Evolutionary conservation across 2,113 vertebrate genomes (phyloP), one percentile per base, ranked within the genome.

Genomic region (Chaetura pelagica): DNA sequence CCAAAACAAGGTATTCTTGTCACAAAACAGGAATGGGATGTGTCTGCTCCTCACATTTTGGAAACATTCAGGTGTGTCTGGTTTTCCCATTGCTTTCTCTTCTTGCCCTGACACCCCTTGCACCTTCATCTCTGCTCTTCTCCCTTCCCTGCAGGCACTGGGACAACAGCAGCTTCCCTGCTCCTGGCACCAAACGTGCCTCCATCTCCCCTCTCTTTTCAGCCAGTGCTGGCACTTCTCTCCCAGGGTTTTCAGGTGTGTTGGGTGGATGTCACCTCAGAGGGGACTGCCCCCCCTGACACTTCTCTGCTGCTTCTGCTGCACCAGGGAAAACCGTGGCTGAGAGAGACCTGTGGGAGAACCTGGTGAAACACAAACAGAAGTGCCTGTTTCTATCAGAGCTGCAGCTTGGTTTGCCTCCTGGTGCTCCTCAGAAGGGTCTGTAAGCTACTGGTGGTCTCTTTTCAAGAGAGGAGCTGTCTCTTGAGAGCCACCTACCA

Each of bases 201-300:
- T 73, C 42, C 6, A 20, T 42, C 40, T 57, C 40, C 12, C n/a
- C n/a, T 69, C 67, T 77, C 51, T 44, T 73, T 81, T 59, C 63
- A 77, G 55, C 4, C 2, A 9, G 2, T 2, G 1, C 21, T 34
- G 12, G 26, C 34, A 9, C 34, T 81, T 51, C 68, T 87, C 11
- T 42, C 0, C 0, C 29, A 75, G 14, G 3, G 2, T 13, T 69
- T 69, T 91, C 48, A 29, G 8, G 2, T 8, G 6, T 35, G 40
- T 2, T 9, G 4, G 7, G 15, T 59, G 22, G 35, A 82, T 0
- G 1, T 38, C 15, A 21, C 16, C 17, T 54, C 19, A 17, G 27
- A 66, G 29, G 6, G 17, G 11, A 20, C 20, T 69, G 11, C 13
- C 84, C 17, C 29, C 40, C 22, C 26, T 55, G 49, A 10, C 21